Evolutionary conservation across 2,888 invertebrate genomes (phyloP), one percentile per base, ranked within the genome.

Genomic region (Crossocerus cetratus): DNA sequence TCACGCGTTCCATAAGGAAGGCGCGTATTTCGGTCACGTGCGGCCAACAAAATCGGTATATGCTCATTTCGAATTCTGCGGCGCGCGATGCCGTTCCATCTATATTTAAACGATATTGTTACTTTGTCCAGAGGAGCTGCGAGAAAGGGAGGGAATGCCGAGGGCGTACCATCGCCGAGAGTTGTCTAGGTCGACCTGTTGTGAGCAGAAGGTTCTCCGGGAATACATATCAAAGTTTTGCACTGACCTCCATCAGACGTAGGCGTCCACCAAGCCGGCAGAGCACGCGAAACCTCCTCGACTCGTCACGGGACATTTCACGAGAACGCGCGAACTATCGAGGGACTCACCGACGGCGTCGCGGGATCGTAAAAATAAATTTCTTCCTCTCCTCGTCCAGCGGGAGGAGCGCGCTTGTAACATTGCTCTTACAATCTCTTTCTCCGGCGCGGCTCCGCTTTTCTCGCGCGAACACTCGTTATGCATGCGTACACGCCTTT

Each of bases 321-420:
- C n/a, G n/a, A n/a, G n/a, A n/a, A n/a, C n/a, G n/a, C n/a, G n/a
- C n/a, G n/a, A n/a, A n/a, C n/a, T n/a, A n/a, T n/a, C n/a, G n/a
- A n/a, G n/a, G n/a, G 80, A 74, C 72, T 69, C 78, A 76, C 78
- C 72, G 72, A 77, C 71, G 78, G 68, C 74, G 74, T 78, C 71
- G 58, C 71, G 72, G 71, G 72, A 14, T 49, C 83, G 74, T 83
- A 83, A 84, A 83, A 84, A 83, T 84, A 84, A 78, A 79, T 83
- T 74, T 81, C 71, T 77, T 60, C 58, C 45, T 53, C 55, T 43
- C 60, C 44, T 45, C 43, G 59, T 42, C 61, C 44, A 42, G 32
- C 59, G 5, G 16, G 55, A 59, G 18, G 53, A 3, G 13, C 54
- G 53, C 20, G 21, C 44, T n/a, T n/a, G n/a, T n/a, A n/a, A n/a